Evolutionary conservation across 2,113 vertebrate genomes (phyloP).

Genomic region (Danio rerio): GRCz12tu NC_133189.1:57876001-57876500

Average conservation of each 20-base stretch:
- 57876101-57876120: background rate
- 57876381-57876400: too few relatives aligned
- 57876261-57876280: conserved; percentile 39
- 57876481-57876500: too few relatives aligned
- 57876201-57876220: conserved; percentile 40
- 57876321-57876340: too few relatives aligned
- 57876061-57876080: background rate
- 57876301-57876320: background rate
- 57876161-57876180: conserved; percentile 7
- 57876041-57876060: background rate
- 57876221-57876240: conserved; percentile 43
- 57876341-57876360: conserved; percentile 33
- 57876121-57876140: background rate
- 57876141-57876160: background rate
- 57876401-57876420: too few relatives aligned
- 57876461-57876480: too few relatives aligned
- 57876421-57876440: too few relatives aligned
- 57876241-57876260: conserved; percentile 35
- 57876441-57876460: too few relatives aligned
- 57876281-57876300: conserved; percentile 39
- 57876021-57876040: background rate
- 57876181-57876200: conserved; percentile 40
- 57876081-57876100: too few relatives aligned
- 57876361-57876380: conserved; percentile 20
- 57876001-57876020: background rate